Conservation (phyloP, 2,888 invertebrate genomes). For the Acanthosepion lycidas region DNA sequence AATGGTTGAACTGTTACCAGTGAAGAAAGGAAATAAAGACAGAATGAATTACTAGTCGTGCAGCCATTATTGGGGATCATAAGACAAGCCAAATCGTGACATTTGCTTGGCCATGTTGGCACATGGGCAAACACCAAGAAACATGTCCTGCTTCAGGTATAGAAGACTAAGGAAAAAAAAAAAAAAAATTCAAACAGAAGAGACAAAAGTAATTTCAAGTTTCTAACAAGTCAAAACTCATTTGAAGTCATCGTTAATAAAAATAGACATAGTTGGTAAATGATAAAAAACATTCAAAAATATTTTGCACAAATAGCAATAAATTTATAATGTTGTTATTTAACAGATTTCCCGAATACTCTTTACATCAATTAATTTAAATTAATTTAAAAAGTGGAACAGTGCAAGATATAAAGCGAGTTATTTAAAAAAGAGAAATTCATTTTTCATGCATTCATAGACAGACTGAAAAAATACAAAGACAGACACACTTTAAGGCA, state of each 20-base stretch:
- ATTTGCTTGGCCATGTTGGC: background rate
- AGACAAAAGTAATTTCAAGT: constrained; percentile 14
- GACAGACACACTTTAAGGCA: background rate
- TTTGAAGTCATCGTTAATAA: background rate
- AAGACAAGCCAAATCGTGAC: constrained; percentile 33
- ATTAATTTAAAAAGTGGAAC: background rate
- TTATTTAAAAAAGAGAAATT: background rate
- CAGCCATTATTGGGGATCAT: constrained; percentile 33
- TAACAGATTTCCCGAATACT: background rate
- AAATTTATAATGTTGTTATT: background rate
- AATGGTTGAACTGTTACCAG: background rate
- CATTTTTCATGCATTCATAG: background rate
- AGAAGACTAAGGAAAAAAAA: background rate
- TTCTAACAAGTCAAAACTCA: constrained; percentile 37
- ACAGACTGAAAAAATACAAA: background rate
- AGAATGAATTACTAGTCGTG: background rate
- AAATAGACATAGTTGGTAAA: background rate
- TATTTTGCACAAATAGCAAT: background rate
- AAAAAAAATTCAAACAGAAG: background rate
- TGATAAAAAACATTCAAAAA: background rate
- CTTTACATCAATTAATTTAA: background rate
- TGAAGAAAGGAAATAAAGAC: background rate
- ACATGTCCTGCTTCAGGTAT: background rate
- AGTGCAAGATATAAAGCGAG: background rate
- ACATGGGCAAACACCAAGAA: background rate